Evolutionary conservation across 2,797 vertebrate species (phyloP), one percentile per base, ranked within the genome.

Genomic region (Gallinago stenura): DNA sequence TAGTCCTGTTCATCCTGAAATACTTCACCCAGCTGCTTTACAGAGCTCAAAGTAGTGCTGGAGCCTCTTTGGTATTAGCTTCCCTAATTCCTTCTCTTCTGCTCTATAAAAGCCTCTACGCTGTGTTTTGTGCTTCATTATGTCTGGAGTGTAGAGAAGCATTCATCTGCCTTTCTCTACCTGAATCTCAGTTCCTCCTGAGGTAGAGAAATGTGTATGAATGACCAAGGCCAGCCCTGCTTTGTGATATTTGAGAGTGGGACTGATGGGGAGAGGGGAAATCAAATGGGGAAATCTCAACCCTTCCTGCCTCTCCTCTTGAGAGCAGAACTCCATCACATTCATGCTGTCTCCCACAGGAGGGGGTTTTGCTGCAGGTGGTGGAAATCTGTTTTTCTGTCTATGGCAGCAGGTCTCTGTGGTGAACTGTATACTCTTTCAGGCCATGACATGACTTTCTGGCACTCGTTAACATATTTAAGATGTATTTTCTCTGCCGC

Each of bases 341-440:
- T 0, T 0, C 26, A 0, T 0, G 9, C 61, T 8, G 0, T 5
- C 70, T 76, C 21, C 46, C 21, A 2, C 30, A 3, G 84, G 30
- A 69, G 35, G 15, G 33, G 33, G 25, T 12, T 2, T 65, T 28
- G 64, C 82, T 89, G 82, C 69, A 78, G 83, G 51, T 24, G 8
- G 9, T 64, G 45, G 41, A 8, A 50, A 18, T 35, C 60, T 28
- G 12, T 2, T 5, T 35, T 35, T 24, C n/a, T 41, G 15, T n/a
- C 12, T 61, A 1, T 50, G 81, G 48, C n/a, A 50, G 69, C 73
- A 80, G 61, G 28, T 19, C 69, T 31, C 61, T 60, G 5, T n/a
- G 35, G 6, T 64, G 68, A 54, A 18, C 39, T 46, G 43, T 2
- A 2, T 18, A 5, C 46, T 41, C 58, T 24, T 58, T 62, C 94